Percentiles rank a stretch among this genome's conserved stretches.
Conservation (phyloP, 2,888 invertebrate species). For the Pristionchus fissidentatus region DNA sequence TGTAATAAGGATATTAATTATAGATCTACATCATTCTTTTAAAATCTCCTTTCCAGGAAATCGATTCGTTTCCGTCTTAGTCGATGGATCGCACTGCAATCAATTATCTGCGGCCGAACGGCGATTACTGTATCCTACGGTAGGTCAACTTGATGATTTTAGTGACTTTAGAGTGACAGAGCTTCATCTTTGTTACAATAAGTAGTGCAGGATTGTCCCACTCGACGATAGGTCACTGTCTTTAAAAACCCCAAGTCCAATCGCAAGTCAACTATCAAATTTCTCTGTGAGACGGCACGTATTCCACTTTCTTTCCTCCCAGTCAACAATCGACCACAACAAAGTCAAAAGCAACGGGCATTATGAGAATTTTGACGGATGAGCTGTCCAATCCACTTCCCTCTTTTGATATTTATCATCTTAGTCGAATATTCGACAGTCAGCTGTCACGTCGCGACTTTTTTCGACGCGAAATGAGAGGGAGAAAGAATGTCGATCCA, state of each 20-base stretch:
- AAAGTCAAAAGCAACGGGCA: neutral
- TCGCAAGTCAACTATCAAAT: too few species aligned
- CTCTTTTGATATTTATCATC: neutral
- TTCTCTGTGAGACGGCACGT: too few species aligned
- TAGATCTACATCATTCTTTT: too few species aligned
- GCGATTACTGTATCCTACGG: slow-evolving; percentile 63
- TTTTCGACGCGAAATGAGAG: too few species aligned
- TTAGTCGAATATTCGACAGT: neutral
- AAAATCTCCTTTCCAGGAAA: slow-evolving; percentile 27
- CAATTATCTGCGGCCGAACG: slow-evolving; percentile 67
- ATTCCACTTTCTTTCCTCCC: too few species aligned
- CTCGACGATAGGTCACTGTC: too few species aligned
- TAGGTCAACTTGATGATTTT: neutral
- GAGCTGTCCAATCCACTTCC: neutral
- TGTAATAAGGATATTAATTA: too few species aligned
- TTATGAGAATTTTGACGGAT: slow-evolving; percentile 25
- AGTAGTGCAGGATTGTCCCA: too few species aligned
- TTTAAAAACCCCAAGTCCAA: too few species aligned
- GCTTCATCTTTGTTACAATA: neutral
- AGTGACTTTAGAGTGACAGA: too few species aligned
- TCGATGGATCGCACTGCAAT: slow-evolving; percentile 67
- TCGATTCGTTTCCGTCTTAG: slow-evolving; percentile 68
- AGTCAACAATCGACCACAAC: too few species aligned
- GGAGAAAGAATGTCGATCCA: slow-evolving; percentile 3
- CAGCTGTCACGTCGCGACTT: too few species aligned